Percentiles rank a stretch among this genome's conserved stretches.
These are phyloP conservation scores for Brachyistius frenatus DNA, from an alignment of 2,113 vertebrate genomes.

Conservation along the genomic window DNA sequence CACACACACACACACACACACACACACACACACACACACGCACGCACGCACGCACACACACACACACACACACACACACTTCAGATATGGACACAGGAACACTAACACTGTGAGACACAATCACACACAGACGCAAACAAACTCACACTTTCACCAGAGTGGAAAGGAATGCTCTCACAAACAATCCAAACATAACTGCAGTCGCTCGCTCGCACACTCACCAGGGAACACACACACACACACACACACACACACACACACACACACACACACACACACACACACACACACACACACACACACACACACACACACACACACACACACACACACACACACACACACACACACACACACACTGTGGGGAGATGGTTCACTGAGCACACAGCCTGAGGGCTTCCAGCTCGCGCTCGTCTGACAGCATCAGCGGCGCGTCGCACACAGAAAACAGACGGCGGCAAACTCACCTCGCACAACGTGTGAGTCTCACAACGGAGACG, in stretches of 20 bases:
- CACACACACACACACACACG: not conserved
- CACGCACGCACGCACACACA: conserved; percentile 5
- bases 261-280: too few species aligned
- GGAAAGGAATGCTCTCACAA: not conserved
- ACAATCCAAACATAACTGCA: not conserved
- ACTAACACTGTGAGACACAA: too few species aligned
- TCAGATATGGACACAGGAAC: too few species aligned
- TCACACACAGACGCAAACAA: not conserved
- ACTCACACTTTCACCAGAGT: too few species aligned
- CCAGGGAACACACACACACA: not conserved
- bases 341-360: conserved; percentile 9
- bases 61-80: conserved; percentile 3
- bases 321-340: not conserved
- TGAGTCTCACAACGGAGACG: too few species aligned
- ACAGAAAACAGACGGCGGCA: not conserved
- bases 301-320: not conserved
- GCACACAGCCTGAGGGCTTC: conserved; percentile 28
- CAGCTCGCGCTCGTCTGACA: conserved; percentile 21
- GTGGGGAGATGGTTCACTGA: conserved; percentile 46
- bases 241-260: conserved; percentile 1
- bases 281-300: not conserved
- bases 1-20: conserved; percentile 19
- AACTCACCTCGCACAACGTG: not conserved
- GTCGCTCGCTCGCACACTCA: not conserved
- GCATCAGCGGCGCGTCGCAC: conserved; percentile 5